phyloP scores from a whole-genome alignment of 2,113 vertebrate genomes.

The Ginglymostoma cirratum region DNA sequence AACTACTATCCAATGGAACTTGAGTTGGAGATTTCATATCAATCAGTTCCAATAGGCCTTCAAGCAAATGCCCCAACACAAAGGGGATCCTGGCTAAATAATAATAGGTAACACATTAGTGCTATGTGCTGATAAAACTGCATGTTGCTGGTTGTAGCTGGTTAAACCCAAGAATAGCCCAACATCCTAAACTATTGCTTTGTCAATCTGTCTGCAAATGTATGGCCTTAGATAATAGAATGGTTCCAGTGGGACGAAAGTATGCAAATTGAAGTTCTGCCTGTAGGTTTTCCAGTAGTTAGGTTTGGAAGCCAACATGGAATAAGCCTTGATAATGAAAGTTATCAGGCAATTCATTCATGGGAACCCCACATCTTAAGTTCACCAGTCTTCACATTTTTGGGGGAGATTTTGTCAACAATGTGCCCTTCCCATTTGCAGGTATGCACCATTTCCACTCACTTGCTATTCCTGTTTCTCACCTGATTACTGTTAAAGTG shows the following conservation, averaged over 20 bases:
- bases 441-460: too few relatives aligned
- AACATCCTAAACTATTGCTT: not conserved
- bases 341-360: conserved; percentile 41
- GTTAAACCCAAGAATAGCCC: not conserved
- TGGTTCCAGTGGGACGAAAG: not conserved
- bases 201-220: not conserved
- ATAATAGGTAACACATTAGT: not conserved
- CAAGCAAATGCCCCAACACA: not conserved
- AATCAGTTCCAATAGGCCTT: not conserved
- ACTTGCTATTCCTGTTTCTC: too few relatives aligned
- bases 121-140: not conserved
- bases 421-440: too few relatives aligned
- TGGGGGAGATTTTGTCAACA: too few relatives aligned
- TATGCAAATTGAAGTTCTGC: not conserved
- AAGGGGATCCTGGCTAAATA: not conserved
- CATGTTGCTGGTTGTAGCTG: not conserved
- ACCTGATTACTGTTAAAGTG: too few relatives aligned
- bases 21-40: not conserved
- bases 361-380: not conserved
- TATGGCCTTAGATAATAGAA: not conserved
- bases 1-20: not conserved
- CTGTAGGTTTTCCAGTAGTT: conserved; percentile 43
- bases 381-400: not conserved
- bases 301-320: conserved; percentile 44
- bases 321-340: conserved; percentile 43